A percentile compares a stretch with the other conserved stretches of the same genome.
Evolutionary conservation across 1,140 invertebrate species (phyloP).

Genomic region (Plutomurus gul): DNA sequence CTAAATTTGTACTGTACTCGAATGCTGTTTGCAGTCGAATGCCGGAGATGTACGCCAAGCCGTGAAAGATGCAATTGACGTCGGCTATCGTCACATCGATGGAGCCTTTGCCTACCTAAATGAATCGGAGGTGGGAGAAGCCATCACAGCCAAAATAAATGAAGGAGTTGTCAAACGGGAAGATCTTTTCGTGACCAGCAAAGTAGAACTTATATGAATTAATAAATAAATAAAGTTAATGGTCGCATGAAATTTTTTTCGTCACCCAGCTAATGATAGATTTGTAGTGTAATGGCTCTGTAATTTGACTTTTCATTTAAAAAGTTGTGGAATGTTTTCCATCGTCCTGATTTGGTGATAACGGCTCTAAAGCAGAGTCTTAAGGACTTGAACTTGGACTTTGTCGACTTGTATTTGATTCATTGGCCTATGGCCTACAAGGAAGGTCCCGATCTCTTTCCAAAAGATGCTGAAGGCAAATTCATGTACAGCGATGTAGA

Average conservation of each 20-base stretch:
- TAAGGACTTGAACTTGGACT: conserved; percentile 69
- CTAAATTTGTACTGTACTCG: no score
- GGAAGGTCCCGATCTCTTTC: conserved; percentile 62
- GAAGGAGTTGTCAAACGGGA: conserved; percentile 77
- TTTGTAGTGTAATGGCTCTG: conserved; percentile 60
- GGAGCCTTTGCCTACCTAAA: conserved; percentile 83
- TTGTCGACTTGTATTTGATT: conserved; percentile 80
- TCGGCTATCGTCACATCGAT: conserved; percentile 88
- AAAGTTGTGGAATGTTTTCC: conserved; percentile 79
- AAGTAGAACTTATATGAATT: conserved; percentile 61
- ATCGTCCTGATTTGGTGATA: conserved; percentile 67
- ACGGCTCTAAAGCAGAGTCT: conserved; percentile 68
- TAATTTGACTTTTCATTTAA: no score
- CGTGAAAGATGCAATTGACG: conserved; percentile 73
- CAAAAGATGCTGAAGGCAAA: conserved; percentile 61
- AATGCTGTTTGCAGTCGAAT: conserved; percentile 65
- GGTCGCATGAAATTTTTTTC: not conserved
- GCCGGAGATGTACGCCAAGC: conserved; percentile 66
- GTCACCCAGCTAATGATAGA: not conserved
- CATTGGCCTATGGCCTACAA: conserved; percentile 82
- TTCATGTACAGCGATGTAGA: conserved; percentile 61
- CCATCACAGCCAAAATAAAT: conserved; percentile 72
- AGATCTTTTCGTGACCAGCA: conserved; percentile 82
- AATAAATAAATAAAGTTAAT: not conserved
- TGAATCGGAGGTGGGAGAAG: conserved; percentile 79